Evolutionary conservation across 2,888 invertebrate genomes (phyloP).

Genomic region (Perizoma affinitatum): DNA sequence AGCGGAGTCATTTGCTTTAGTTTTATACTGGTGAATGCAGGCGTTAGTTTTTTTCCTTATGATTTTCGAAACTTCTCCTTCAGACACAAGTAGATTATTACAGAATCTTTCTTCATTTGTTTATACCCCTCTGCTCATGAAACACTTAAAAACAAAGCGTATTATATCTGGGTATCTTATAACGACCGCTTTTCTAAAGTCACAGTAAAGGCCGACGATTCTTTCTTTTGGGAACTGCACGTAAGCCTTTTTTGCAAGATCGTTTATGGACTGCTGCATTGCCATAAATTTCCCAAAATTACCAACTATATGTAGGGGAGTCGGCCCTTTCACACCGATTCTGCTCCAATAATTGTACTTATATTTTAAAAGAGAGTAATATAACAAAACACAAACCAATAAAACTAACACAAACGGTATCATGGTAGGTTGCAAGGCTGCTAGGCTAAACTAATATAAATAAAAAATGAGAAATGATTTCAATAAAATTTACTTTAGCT

Average conservation of each 20-base stretch:
- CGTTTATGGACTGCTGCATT: constrained; percentile 16
- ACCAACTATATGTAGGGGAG: constrained; percentile 39
- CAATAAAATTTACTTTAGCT: too few species aligned
- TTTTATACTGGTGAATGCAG: constrained; percentile 50
- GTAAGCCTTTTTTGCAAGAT: constrained; percentile 23
- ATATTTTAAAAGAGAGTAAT: constrained; percentile 22
- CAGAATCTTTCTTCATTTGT: constrained; percentile 29
- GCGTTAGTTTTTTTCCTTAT: constrained; percentile 52
- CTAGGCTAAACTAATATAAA: too few species aligned
- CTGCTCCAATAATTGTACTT: constrained; percentile 40
- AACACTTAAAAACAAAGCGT: constrained; percentile 45
- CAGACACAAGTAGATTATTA: constrained; percentile 48
- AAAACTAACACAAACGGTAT: constrained; percentile 8
- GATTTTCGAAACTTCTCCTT: constrained; percentile 54
- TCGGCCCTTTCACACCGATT: constrained; percentile 40
- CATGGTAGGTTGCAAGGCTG: constrained; percentile 3
- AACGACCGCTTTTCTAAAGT: constrained; percentile 42
- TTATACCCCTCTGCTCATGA: constrained; percentile 47
- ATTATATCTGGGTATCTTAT: constrained; percentile 50
- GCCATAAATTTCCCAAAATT: constrained; percentile 40
- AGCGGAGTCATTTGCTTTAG: constrained; percentile 55
- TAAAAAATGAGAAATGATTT: too few species aligned
- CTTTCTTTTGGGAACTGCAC: constrained; percentile 45
- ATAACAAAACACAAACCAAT: constrained; percentile 5
- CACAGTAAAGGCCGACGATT: constrained; percentile 49